Evolutionary conservation across 2,888 invertebrate genomes (phyloP).

Genomic region (Apoda limacodes): DNA sequence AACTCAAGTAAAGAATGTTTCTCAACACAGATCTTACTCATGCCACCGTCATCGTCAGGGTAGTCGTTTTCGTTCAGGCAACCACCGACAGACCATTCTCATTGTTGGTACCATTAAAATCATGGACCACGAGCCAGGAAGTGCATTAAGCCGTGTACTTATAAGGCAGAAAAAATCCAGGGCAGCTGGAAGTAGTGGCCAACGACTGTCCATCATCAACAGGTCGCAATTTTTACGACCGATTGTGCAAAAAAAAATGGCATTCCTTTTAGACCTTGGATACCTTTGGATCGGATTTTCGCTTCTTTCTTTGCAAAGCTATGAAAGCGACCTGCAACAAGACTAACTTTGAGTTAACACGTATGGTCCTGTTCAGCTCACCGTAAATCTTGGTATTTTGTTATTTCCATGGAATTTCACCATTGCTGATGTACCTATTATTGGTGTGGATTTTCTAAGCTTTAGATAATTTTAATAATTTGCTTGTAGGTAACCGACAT

Average conservation of each 20-base stretch:
- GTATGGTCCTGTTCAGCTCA: constrained; percentile 1
- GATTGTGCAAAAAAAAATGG: not conserved
- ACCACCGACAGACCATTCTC: too few relatives aligned
- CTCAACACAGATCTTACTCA: too few relatives aligned
- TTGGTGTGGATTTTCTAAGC: constrained; percentile 29
- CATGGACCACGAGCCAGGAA: not conserved
- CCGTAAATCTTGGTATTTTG: constrained; percentile 8
- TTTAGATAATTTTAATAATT: constrained; percentile 24
- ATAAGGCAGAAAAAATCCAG: not conserved
- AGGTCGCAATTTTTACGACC: constrained; percentile 2
- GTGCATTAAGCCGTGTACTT: constrained; percentile 1
- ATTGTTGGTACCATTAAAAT: not conserved
- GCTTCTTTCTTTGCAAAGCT: constrained; percentile 4
- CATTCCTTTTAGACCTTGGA: constrained; percentile 8
- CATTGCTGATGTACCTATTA: constrained; percentile 27
- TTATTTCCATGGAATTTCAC: constrained; percentile 8
- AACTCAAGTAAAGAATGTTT: too few relatives aligned
- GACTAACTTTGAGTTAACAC: constrained; percentile 2
- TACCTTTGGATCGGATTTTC: constrained; percentile 13
- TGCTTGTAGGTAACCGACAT: constrained; percentile 26
- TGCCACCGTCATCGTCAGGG: too few relatives aligned
- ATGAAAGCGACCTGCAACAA: not conserved
- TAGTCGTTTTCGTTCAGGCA: too few relatives aligned
- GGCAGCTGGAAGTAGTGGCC: not conserved
- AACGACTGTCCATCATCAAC: constrained; percentile 1